Evolutionary conservation across 2,888 invertebrate genomes (phyloP).

Genomic region (Atrina japonica): DNA sequence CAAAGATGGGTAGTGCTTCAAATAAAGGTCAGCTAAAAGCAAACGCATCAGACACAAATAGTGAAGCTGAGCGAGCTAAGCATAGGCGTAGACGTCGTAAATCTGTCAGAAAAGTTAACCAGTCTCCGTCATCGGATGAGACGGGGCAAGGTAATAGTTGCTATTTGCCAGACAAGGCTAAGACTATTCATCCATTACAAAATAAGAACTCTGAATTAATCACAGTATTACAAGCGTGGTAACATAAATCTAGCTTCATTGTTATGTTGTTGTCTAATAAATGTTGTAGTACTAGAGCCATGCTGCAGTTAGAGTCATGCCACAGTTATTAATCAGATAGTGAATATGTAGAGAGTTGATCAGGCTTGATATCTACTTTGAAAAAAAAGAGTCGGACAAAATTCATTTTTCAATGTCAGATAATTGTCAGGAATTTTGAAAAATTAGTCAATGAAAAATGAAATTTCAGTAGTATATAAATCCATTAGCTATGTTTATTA

Average conservation of each 20-base stretch:
- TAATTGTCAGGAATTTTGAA: no score
- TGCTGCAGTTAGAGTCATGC: no score
- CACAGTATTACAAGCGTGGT: conserved; percentile 1
- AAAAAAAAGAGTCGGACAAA: no score
- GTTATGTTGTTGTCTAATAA: conserved; percentile 1
- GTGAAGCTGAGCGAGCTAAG: conserved; percentile 55
- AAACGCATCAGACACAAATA: conserved; percentile 48
- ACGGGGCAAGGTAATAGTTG: conserved; percentile 54
- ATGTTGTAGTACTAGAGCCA: no score
- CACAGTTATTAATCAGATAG: no score
- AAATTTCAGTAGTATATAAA: no score
- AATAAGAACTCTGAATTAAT: background rate
- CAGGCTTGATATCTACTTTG: no score
- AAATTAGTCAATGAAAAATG: no score
- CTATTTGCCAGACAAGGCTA: conserved; percentile 3
- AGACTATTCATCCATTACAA: conserved; percentile 15
- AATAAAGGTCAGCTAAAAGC: conserved; percentile 47
- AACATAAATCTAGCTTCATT: background rate
- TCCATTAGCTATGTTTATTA: no score
- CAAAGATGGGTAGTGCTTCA: conserved; percentile 36
- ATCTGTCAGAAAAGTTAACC: conserved; percentile 52
- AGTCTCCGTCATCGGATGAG: conserved; percentile 62
- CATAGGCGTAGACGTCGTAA: conserved; percentile 57
- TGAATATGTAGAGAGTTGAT: no score
- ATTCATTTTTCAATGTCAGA: no score